Conservation (phyloP, 2,113 vertebrate species). For the Chlorocebus sabaeus region DNA sequence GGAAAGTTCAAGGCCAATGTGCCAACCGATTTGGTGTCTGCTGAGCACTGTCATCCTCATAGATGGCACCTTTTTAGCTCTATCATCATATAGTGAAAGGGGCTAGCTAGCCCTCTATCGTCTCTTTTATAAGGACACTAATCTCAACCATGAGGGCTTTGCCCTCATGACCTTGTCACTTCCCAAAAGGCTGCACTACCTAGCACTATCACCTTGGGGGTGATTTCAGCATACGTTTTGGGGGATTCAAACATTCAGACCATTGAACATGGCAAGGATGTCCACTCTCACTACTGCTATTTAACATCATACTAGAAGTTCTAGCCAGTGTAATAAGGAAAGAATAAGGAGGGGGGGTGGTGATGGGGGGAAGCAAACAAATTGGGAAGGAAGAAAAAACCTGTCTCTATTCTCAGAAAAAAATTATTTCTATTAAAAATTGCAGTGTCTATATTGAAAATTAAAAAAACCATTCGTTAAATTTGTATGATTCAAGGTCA, state of each 20-base stretch:
- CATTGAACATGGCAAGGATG: neutral
- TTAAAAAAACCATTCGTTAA: neutral
- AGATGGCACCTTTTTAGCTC: neutral
- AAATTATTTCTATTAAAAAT: neutral
- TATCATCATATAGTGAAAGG: neutral
- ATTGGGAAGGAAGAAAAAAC: neutral
- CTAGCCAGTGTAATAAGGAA: neutral
- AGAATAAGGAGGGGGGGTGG: neutral
- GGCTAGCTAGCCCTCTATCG: neutral
- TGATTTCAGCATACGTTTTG: neutral
- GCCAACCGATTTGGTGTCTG: neutral
- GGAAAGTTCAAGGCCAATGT: neutral
- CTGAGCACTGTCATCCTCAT: neutral
- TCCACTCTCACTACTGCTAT: neutral
- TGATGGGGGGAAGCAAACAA: neutral
- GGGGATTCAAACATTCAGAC: neutral
- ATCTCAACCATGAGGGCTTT: neutral
- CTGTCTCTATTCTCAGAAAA: neutral
- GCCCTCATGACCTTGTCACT: neutral
- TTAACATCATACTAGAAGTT: neutral
- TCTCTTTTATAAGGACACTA: neutral
- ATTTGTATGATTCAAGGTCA: neutral
- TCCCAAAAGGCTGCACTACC: neutral
- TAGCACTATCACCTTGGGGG: neutral
- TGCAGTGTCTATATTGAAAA: neutral